A percentile compares a stretch with the other conserved stretches of the same genome.
Conservation (phyloP, 2,113 vertebrate species). For the Peromyscus maniculatus region DNA sequence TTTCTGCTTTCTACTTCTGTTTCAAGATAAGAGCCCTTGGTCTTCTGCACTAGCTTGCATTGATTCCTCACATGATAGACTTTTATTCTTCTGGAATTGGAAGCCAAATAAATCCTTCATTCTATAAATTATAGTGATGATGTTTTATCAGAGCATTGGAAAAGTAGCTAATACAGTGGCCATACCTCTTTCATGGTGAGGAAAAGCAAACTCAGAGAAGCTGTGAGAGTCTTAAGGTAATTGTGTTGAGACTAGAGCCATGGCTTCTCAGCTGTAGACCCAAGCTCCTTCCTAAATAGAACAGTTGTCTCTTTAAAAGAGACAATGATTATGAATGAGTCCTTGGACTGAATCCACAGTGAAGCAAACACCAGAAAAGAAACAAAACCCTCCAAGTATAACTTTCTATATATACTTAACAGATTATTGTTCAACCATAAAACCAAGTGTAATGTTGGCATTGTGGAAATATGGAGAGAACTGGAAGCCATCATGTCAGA, state of each 20-base stretch:
- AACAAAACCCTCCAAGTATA: neutral
- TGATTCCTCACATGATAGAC: neutral
- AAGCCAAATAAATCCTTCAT: neutral
- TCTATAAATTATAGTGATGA: neutral
- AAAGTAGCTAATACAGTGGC: neutral
- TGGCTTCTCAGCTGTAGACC: neutral
- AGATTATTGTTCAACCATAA: neutral
- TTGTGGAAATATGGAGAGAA: neutral
- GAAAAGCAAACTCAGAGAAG: conserved; percentile 11
- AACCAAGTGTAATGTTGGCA: neutral
- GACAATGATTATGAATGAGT: neutral
- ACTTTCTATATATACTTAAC: neutral
- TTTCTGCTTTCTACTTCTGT: neutral
- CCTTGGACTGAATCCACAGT: neutral
- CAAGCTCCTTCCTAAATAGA: neutral
- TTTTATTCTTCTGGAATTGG: neutral
- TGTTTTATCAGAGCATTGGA: neutral
- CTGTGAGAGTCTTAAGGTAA: conserved; percentile 23
- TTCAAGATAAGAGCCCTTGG: neutral
- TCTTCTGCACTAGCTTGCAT: neutral
- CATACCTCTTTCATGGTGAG: neutral
- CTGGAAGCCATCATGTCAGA: neutral
- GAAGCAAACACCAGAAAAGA: neutral
- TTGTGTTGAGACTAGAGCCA: neutral
- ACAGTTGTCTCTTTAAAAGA: neutral